phyloP scores from a whole-genome alignment of 2,888 invertebrate species.

The Mythimna ferrago region DNA sequence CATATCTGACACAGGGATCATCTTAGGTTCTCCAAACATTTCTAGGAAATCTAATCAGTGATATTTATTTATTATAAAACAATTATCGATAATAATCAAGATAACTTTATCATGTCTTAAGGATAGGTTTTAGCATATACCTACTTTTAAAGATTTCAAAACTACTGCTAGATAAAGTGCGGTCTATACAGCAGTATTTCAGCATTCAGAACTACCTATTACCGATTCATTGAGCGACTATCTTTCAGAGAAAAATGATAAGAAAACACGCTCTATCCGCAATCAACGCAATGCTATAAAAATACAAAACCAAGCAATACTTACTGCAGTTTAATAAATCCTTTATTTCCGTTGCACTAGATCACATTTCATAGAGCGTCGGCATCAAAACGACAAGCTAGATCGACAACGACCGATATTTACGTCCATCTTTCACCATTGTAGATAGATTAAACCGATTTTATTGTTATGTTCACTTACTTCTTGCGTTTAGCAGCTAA shows the following conservation, averaged over 20 bases:
- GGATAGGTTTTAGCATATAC: not conserved
- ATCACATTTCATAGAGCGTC: constrained; percentile 84
- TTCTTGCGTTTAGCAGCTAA: constrained; percentile 27
- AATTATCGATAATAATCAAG: not conserved
- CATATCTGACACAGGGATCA: not conserved
- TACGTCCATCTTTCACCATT: constrained; percentile 83
- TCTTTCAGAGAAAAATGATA: constrained; percentile 45
- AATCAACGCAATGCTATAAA: constrained; percentile 23
- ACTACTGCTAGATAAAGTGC: not conserved
- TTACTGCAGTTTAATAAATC: constrained; percentile 76
- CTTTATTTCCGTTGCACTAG: constrained; percentile 73
- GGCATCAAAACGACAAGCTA: constrained; percentile 75
- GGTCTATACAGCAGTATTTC: not conserved
- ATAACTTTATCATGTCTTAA: not conserved
- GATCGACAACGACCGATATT: constrained; percentile 77
- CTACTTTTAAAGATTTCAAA: not conserved
- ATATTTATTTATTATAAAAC: not conserved
- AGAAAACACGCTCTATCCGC: constrained; percentile 28
- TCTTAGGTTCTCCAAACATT: no score
- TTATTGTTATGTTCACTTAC: constrained; percentile 44
- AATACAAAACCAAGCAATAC: constrained; percentile 65
- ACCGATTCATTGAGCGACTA: constrained; percentile 16
- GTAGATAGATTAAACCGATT: constrained; percentile 59
- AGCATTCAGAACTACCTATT: not conserved
- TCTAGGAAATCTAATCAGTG: not conserved